A percentile compares a stretch with the other conserved stretches of the same genome.
Evolutionary conservation across 2,113 vertebrate species (phyloP).

Genomic region (Cettia cetti): DNA sequence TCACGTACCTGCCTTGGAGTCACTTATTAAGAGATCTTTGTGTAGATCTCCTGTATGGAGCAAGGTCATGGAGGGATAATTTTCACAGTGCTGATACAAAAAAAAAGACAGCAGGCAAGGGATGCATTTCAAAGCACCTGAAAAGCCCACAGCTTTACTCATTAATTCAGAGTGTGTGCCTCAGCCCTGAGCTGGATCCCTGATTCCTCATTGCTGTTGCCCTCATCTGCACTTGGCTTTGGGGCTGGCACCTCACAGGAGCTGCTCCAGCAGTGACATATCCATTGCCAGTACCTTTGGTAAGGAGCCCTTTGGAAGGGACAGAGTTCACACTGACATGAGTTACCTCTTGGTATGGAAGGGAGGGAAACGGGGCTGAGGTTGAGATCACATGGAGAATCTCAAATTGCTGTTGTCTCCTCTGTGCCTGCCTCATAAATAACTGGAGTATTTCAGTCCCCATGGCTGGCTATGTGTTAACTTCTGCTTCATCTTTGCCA

Average conservation of each 20-base stretch:
- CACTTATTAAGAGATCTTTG: background rate
- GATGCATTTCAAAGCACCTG: slow-evolving; percentile 4
- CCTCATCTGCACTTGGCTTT: background rate
- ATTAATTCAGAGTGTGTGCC: background rate
- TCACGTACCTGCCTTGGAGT: background rate
- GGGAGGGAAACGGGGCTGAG: background rate
- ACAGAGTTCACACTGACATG: background rate
- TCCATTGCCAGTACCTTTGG: background rate
- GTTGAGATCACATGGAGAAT: background rate
- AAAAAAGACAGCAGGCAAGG: background rate
- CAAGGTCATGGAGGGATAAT: background rate
- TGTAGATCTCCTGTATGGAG: background rate
- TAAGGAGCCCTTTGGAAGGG: background rate
- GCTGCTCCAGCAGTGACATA: background rate
- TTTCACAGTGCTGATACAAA: background rate
- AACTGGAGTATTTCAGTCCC: background rate
- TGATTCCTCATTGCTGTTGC: background rate
- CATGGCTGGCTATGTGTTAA: background rate
- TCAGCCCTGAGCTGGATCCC: background rate
- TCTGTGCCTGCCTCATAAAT: no score
- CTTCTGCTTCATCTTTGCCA: background rate
- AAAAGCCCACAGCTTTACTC: background rate
- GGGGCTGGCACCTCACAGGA: background rate
- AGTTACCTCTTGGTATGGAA: background rate
- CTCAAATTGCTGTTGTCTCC: background rate